These are phyloP conservation scores for Conus ventricosus DNA, from an alignment of 1,140 invertebrate genomes.

Conservation along the genomic window DNA sequence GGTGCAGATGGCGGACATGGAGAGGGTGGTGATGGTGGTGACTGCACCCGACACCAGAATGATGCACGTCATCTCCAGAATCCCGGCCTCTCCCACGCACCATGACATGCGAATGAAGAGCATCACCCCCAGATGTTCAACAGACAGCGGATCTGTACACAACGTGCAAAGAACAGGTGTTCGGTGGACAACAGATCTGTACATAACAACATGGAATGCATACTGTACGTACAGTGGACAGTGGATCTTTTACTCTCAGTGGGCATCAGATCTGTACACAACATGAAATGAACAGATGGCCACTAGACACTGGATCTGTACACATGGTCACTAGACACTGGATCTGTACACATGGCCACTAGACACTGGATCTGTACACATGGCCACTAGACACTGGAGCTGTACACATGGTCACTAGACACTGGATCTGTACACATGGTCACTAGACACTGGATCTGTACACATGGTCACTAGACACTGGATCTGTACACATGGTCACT, in stretches of 20 bases:
- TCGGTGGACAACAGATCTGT: background rate
- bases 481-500: too few relatives aligned
- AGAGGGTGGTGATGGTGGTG: slow-evolving; percentile 95
- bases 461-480: too few relatives aligned
- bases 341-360: too few relatives aligned
- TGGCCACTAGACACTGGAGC: too few relatives aligned
- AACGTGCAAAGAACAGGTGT: background rate
- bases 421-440: too few relatives aligned
- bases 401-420: too few relatives aligned
- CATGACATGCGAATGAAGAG: slow-evolving; percentile 79
- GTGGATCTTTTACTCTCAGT: background rate
- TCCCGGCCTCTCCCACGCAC: slow-evolving; percentile 81
- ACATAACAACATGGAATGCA: too few relatives aligned
- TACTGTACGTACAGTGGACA: background rate
- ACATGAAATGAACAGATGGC: background rate
- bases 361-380: too few relatives aligned
- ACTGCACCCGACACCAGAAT: slow-evolving; percentile 92
- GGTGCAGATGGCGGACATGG: slow-evolving; percentile 97
- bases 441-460: too few relatives aligned
- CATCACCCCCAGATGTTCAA: slow-evolving; percentile 83
- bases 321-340: too few relatives aligned
- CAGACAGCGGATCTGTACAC: slow-evolving; percentile 80
- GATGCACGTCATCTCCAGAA: slow-evolving; percentile 81
- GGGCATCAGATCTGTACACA: background rate
- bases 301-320: too few relatives aligned